Base-by-base conservation (phyloP, 2,888 invertebrate genomes). In the Gymnocheta viridis region DNA sequence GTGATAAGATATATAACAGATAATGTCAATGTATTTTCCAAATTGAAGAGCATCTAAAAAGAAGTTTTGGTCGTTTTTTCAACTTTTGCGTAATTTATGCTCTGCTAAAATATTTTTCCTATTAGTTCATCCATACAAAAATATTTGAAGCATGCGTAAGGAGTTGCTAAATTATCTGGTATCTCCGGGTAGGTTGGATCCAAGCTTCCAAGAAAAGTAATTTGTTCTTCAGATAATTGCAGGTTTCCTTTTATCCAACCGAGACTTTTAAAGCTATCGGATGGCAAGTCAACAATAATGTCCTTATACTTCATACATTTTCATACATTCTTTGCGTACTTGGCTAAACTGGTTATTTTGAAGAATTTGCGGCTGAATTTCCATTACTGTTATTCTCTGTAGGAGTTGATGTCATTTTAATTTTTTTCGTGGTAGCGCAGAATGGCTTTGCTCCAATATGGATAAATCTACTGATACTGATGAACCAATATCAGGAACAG, bases 221-320 rank as follows among this genome's bases (percentile, higher is more conserved):
- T 79, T 78, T 73, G 70, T 51, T 82, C 74, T 80, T 80, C 67
- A 54, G 70, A 51, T 64, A 82, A 58, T 56, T 67, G 82, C 44
- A 81, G 24, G 60, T 77, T 76, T 76, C 64, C 79, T 73, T 82
- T 82, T 80, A 72, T 82, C 72, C 82, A 85, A 72, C 73, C n/a
- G n/a, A n/a, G n/a, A n/a, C n/a, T n/a, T n/a, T n/a, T n/a, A n/a
- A n/a, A n/a, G n/a, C n/a, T n/a, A 66, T 73, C 41, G 22, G 78
- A 73, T 47, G 58, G 41, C 60, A 81, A 60, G 62, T 74, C 81
- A 67, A 74, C 67, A 67, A 60, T 38, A 81, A 81, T 14, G 54
- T 73, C 51, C 44, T 77, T 77, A 47, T 67, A 67, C 44, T 47
- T 77, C 41, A 66, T 22, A 19, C 62, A 62, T 62, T 80, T 47